Evolutionary conservation across 2,113 vertebrate species (phyloP), one percentile per base, ranked within the genome.

Genomic region (Oryzias melastigma): DNA sequence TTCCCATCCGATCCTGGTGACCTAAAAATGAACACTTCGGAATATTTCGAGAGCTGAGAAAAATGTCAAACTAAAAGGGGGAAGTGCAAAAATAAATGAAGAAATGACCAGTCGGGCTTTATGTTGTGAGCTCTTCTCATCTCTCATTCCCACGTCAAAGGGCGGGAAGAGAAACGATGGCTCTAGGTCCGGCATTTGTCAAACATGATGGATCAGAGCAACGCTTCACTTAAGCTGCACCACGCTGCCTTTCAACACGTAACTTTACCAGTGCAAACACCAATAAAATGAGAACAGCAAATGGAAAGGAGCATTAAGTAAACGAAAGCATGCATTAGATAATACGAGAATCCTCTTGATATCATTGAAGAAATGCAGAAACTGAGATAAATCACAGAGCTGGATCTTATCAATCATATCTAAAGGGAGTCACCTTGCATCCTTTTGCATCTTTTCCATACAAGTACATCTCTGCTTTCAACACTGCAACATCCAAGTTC

Each of bases 151-250:
- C 10, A 51, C 70, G 78, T 80, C 81, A 83, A 62, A 71, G n/a
- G 51, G 43, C 76, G 53, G 65, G 66, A 76, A 87, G 85, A 87
- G 70, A 78, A 82, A 88, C 81, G 88, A 83, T 61, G 44, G 83
- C 86, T 77, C 1, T 74, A 76, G 81, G 82, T 83, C 72, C 75
- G 55, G 59, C 73, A 67, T 86, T 81, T 84, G 88, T 87, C 87
- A 86, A 44, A 86, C 72, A 73, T 87, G 86, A 89, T 85, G 83
- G 83, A 87, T 85, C 81, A 80, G 80, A 86, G 82, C 52, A 75
- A 84, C 69, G 76, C 81, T 81, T 65, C 73, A 69, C 78, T 85
- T 78, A 80, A 86, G 80, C 80, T 79, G 73, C 60, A 61, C 48
- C 68, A 55, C 52, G 25, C 74, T 52, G 65, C 76, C 80, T 78